Evolutionary conservation across 2,113 vertebrate genomes (phyloP).

Genomic region (Lampris megalopsis): DNA sequence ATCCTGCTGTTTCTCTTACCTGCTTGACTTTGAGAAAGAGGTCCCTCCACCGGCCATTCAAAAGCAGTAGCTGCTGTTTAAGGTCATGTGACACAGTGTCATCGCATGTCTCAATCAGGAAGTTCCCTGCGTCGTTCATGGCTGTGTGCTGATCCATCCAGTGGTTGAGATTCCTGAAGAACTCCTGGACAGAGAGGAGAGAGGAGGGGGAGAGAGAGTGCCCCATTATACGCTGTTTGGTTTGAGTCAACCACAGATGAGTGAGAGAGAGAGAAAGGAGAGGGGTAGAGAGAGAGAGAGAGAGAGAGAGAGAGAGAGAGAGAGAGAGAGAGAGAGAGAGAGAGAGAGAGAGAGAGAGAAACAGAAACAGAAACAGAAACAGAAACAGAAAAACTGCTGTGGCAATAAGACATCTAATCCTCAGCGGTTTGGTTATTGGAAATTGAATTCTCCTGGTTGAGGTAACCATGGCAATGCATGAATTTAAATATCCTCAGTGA

Average conservation of each 20-base stretch:
- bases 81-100: conserved; percentile 94
- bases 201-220: conserved; percentile 1
- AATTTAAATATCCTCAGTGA: conserved; percentile 62
- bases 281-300: conserved; percentile 26
- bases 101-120: conserved; percentile 96
- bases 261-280: background rate
- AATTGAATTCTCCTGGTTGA: conserved; percentile 47
- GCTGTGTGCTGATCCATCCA: conserved; percentile 95
- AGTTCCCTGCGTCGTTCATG: conserved; percentile 98
- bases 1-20: conserved; percentile 71
- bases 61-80: conserved; percentile 93
- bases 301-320: conserved; percentile 10
- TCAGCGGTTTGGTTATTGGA: conserved; percentile 46
- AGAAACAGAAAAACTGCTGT: conserved; percentile 63
- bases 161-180: conserved; percentile 82
- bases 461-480: conserved; percentile 72
- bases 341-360: conserved; percentile 16
- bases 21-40: conserved; percentile 91
- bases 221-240: conserved; percentile 9
- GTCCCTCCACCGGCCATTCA: conserved; percentile 83
- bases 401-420: conserved; percentile 77
- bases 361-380: conserved; percentile 53
- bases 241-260: background rate
- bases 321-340: background rate
- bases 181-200: conserved; percentile 84